phyloP scores from a whole-genome alignment of 2,113 vertebrate species.

The Thamnaconus septentrionalis region DNA sequence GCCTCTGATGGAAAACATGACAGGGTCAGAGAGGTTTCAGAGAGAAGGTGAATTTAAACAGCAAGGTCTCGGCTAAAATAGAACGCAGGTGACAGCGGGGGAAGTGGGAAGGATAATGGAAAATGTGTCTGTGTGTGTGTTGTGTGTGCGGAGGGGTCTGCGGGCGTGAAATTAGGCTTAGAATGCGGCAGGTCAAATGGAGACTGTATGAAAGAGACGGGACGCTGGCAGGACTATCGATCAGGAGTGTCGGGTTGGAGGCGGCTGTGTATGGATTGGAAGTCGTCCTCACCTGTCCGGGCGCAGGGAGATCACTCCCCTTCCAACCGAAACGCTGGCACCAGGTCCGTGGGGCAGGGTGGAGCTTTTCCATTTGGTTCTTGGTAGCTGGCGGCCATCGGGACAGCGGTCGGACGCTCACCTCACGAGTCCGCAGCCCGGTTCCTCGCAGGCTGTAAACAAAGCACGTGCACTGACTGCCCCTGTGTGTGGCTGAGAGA shows the following conservation, averaged over 20 bases:
- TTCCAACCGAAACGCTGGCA: too few species aligned
- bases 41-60: constrained; percentile 70
- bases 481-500: not conserved
- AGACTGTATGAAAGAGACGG: constrained; percentile 33
- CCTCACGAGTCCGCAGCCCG: not conserved
- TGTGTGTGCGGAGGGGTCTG: constrained; percentile 25
- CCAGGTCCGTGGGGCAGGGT: too few species aligned
- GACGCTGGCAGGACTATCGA: constrained; percentile 51
- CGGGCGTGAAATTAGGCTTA: constrained; percentile 46
- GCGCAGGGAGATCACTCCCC: too few species aligned
- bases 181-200: constrained; percentile 43
- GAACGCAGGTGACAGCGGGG: constrained; percentile 62
- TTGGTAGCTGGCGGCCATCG: not conserved
- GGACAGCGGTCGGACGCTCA: constrained; percentile 4
- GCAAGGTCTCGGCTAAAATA: constrained; percentile 50
- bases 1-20: constrained; percentile 69
- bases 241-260: constrained; percentile 11
- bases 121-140: constrained; percentile 10
- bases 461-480: constrained; percentile 10
- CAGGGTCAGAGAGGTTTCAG: constrained; percentile 54
- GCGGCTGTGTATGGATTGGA: too few species aligned
- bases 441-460: constrained; percentile 2
- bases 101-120: constrained; percentile 42
- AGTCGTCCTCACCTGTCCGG: too few species aligned
- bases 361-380: too few species aligned